Conservation (phyloP, 1,140 invertebrate genomes). For the Drosophila virilis region DNA sequence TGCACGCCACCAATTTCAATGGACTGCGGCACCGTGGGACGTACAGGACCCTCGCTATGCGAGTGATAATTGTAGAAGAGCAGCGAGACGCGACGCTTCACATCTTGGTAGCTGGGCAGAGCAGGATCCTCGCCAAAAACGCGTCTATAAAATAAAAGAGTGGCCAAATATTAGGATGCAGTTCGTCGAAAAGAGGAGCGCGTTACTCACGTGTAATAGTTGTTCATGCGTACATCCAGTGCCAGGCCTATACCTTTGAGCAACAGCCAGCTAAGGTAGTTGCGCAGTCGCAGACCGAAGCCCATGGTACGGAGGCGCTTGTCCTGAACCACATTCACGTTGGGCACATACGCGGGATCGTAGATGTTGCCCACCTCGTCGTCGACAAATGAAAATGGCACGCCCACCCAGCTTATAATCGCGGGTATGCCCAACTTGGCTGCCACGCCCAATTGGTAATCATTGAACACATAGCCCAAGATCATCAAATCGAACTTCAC, state of each 20-base stretch:
- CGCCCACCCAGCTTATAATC: slow-evolving; percentile 45
- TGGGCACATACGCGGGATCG: slow-evolving; percentile 57
- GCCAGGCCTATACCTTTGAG: slow-evolving; percentile 1
- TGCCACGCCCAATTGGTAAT: slow-evolving; percentile 51
- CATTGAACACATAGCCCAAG: slow-evolving; percentile 48
- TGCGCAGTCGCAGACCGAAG: slow-evolving; percentile 39
- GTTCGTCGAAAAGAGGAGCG: background rate
- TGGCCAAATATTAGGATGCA: background rate
- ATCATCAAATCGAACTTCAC: slow-evolving; percentile 55
- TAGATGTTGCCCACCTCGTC: slow-evolving; percentile 40
- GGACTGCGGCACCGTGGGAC: slow-evolving; percentile 68
- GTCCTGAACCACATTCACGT: slow-evolving; percentile 3
- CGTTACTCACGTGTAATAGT: slow-evolving; percentile 44
- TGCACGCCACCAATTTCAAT: slow-evolving; percentile 83
- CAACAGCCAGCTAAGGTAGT: slow-evolving; percentile 12
- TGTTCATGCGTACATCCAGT: slow-evolving; percentile 21
- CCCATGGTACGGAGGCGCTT: slow-evolving; percentile 4
- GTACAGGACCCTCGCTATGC: slow-evolving; percentile 47
- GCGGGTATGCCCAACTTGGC: slow-evolving; percentile 55
- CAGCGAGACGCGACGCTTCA: slow-evolving; percentile 29
- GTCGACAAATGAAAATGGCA: slow-evolving; percentile 33
- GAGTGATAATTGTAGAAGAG: slow-evolving; percentile 57
- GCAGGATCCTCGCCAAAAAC: slow-evolving; percentile 21
- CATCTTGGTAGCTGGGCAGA: slow-evolving; percentile 42
- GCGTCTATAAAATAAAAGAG: background rate